Base-by-base conservation (phyloP, 2,888 invertebrate species). In the Brenthis daphne region DNA sequence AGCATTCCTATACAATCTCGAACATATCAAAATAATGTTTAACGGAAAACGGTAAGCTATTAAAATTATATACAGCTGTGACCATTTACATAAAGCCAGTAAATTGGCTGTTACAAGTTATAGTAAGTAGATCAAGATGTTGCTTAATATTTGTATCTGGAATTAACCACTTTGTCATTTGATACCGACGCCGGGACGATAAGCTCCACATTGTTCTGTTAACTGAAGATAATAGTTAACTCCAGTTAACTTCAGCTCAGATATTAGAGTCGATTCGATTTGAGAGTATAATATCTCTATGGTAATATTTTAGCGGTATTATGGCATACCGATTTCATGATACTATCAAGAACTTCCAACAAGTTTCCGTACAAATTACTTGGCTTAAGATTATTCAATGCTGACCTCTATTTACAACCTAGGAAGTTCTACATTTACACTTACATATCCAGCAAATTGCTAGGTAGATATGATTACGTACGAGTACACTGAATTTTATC, bases 151-250 rank as follows among this genome's bases (percentile, higher is more conserved):
- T 5, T 29, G 20, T 29, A 48, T 48, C 11, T 29, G 24, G 4
- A 11, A 58, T 24, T n/a, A 47, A n/a, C 57, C 24, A 58, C 6
- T 14, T 58, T 58, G 29, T 48, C 58, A 29, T 48, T 58, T 48
- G 24, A 43, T 8, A n/a, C 48, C 14, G 48, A 60, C 58, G 24
- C 29, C 58, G 50, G 11, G 24, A 14, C n/a, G 24, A 60, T 60
- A 58, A 57, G 29, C 29, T 50, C 48, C 3, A 48, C 48, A 60
- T 60, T n/a, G 29, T 50, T 60, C 58, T 48, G 29, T 48, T 60
- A 60, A 48, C 50, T 50, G 58, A 60, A 48, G 48, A 60, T 60
- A 60, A 60, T 50, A 60, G 58, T 50, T 11, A 48, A 29, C 48
- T 29, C n/a, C 14, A 60, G 58, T 50, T 11, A 29, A 29, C 48